These are phyloP conservation scores for Trogon melanurus DNA, from an alignment of 2,113 vertebrate species.

Conservation along the genomic window DNA sequence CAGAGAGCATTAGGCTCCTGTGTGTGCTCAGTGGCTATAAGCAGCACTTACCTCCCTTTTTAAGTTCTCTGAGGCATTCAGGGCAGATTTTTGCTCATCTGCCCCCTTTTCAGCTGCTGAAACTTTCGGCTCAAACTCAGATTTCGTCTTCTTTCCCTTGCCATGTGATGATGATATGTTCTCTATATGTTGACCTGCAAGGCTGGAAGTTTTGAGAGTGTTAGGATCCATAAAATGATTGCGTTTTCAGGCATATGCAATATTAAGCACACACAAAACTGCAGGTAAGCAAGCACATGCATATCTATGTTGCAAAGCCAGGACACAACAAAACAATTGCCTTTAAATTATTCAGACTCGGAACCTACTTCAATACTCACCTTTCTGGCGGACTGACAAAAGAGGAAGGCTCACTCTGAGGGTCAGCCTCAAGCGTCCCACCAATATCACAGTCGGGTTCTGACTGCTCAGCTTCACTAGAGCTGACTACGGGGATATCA, in stretches of 20 bases:
- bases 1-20: background rate
- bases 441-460: constrained; percentile 88
- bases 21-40: background rate
- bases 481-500: constrained; percentile 85
- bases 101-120: constrained; percentile 60
- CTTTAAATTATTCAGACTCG: constrained; percentile 12
- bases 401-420: constrained; percentile 82
- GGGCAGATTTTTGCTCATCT: constrained; percentile 68
- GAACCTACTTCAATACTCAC: constrained; percentile 79
- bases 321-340: constrained; percentile 3
- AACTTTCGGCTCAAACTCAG: constrained; percentile 77
- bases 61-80: constrained; percentile 78
- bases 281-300: constrained; percentile 62
- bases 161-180: constrained; percentile 78
- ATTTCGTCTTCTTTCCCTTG: constrained; percentile 79
- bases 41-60: constrained; percentile 76
- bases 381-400: constrained; percentile 85
- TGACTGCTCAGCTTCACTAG: constrained; percentile 81
- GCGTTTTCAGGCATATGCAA: background rate
- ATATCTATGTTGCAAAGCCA: background rate
- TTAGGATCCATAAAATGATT: background rate
- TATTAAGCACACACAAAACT: background rate
- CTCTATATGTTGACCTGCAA: constrained; percentile 81
- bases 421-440: constrained; percentile 81
- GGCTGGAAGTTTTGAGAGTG: constrained; percentile 55